Evolutionary conservation across 2,797 vertebrate genomes (phyloP), one percentile per base, ranked within the genome.

Genomic region (Myripristis jacobus): DNA sequence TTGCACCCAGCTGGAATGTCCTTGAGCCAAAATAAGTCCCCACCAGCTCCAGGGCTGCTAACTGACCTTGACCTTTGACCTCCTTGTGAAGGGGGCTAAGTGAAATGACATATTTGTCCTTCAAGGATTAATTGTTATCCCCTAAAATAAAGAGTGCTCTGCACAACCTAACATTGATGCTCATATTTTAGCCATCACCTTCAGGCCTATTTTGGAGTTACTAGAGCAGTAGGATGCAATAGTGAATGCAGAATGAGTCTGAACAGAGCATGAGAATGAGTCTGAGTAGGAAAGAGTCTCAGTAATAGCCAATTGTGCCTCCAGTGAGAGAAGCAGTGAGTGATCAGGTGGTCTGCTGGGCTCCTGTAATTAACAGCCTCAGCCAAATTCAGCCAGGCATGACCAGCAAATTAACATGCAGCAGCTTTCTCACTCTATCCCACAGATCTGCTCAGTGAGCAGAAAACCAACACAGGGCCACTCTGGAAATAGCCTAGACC

Each of bases 331-430:
- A 70, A 76, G 53, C 77, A 72, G 76, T 31, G 88, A 80, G 75
- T 62, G 84, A 91, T 94, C 93, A 93, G 92, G 92, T 93, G 93
- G 88, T 90, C 83, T 72, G 62, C 74, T 80, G 77, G 79, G 82
- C 83, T 90, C 79, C 81, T 87, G 86, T 91, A 93, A 94, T 94
- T 90, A 94, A 91, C 90, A 90, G 89, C 87, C 83, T 76, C 84
- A 86, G 86, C 86, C 89, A 91, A 84, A 87, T 88, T 69, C 87
- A 92, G 79, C 90, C 89, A 92, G 86, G 88, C 92, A 92, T 91
- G 85, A 93, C 87, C 81, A 58, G 77, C 75, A 82, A 90, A 91
- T 87, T 89, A 92, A 93, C 85, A 89, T 90, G 89, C 89, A 91
- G 92, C 89, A 85, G 86, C 88, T 87, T 90, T 87, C 90, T 81